Conservation (phyloP, 2,797 vertebrate genomes). For the Austrolebias charrua region DNA sequence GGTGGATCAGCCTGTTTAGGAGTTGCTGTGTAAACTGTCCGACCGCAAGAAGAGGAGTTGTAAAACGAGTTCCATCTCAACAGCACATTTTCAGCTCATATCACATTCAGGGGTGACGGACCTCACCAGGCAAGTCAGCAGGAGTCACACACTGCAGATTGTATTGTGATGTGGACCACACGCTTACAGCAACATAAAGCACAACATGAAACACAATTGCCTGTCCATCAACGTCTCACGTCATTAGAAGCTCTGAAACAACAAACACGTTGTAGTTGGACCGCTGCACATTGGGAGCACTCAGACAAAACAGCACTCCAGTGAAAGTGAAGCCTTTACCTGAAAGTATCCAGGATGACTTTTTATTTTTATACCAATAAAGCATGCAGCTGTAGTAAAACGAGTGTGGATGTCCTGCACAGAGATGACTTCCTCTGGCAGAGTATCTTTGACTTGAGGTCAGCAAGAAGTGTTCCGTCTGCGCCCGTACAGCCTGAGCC, state of each 20-base stretch:
- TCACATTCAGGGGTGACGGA: conserved; percentile 48
- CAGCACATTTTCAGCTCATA: conserved; percentile 62
- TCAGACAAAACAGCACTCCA: neutral
- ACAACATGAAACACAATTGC: conserved; percentile 42
- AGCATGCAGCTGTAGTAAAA: neutral
- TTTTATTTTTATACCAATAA: too few species aligned
- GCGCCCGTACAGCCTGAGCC: conserved; percentile 23
- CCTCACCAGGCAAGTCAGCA: conserved; percentile 54
- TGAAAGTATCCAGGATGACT: neutral
- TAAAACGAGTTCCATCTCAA: conserved; percentile 28
- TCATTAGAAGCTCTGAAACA: conserved; percentile 25
- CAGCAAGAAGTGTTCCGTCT: neutral
- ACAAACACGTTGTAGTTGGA: conserved; percentile 13
- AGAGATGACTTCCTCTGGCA: conserved; percentile 8
- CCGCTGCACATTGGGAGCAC: neutral
- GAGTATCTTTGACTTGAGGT: conserved; percentile 8
- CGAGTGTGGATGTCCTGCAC: conserved; percentile 7
- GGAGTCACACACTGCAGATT: conserved; percentile 13
- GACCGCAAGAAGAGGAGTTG: neutral
- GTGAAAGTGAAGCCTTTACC: neutral
- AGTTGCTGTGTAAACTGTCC: too few species aligned
- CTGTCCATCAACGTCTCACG: conserved; percentile 49
- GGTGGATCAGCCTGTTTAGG: too few species aligned
- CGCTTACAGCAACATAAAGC: conserved; percentile 46
- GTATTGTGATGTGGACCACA: conserved; percentile 26